phyloP scores from a whole-genome alignment of 2,113 vertebrate species.

The Grantiella picta region DNA sequence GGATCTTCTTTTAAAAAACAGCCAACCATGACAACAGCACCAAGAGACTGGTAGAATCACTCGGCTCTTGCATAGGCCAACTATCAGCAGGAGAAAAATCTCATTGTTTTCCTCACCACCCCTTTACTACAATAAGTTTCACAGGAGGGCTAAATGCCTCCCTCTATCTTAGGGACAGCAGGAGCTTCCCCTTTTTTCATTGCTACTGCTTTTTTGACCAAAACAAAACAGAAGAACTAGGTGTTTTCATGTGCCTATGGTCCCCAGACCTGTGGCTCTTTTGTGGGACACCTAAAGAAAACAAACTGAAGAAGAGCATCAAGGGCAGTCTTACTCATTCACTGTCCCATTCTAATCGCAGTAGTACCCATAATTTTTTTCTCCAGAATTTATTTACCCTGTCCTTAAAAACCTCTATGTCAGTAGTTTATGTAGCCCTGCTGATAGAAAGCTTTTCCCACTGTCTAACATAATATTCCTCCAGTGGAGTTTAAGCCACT shows the following conservation, averaged over 20 bases:
- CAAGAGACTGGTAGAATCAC: neutral
- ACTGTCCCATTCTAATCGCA: neutral
- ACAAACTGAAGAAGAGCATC: neutral
- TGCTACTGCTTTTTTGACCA: neutral
- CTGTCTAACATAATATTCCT: neutral
- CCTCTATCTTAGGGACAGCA: neutral
- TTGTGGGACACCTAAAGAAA: neutral
- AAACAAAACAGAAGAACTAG: neutral
- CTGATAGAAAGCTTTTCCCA: neutral
- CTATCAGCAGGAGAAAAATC: neutral
- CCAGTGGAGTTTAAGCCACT: neutral
- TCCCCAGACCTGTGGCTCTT: neutral
- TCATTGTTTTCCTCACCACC: neutral
- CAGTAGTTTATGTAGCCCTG: neutral
- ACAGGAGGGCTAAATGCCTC: neutral
- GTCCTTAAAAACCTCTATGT: neutral
- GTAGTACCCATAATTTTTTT: neutral
- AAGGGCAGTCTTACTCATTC: neutral
- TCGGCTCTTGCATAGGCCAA: neutral
- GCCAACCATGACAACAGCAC: neutral
- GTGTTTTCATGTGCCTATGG: fast-evolving
- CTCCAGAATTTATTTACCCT: neutral
- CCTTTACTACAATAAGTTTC: neutral
- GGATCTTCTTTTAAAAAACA: neutral
- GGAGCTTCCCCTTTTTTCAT: neutral